phyloP scores from a whole-genome alignment of 1,140 invertebrate genomes.

The Yoshiicerus persimilis region DNA sequence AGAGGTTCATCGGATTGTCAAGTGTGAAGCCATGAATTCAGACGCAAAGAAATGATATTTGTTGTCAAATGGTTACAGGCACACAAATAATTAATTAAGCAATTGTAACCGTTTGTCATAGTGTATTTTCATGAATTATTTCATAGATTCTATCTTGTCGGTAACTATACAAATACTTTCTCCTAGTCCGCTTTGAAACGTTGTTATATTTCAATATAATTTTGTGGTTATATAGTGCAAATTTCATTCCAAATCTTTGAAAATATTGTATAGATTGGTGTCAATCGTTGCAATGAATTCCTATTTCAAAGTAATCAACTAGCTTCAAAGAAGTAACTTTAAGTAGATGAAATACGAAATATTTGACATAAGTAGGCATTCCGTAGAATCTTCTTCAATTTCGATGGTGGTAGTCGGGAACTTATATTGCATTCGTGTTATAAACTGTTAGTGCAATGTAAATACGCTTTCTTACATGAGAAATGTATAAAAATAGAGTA shows the following conservation, averaged over 20 bases:
- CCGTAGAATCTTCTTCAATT: no score
- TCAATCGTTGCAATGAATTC: neutral
- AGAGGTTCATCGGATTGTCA: neutral
- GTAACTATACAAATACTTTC: no score
- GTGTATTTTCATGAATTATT: neutral
- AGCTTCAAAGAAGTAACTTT: no score
- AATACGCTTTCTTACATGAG: neutral
- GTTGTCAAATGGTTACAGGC: neutral
- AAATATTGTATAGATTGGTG: neutral
- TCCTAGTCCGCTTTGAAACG: no score
- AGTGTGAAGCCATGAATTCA: neutral
- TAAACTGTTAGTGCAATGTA: neutral
- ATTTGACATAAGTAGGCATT: no score
- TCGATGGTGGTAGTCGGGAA: neutral
- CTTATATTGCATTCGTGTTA: neutral
- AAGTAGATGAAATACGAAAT: neutral
- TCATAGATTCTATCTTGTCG: no score
- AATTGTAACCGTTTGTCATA: neutral
- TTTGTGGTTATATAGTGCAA: no score
- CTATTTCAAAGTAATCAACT: no score
- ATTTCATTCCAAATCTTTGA: no score
- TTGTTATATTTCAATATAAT: no score
- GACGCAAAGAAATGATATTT: neutral
- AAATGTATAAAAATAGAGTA: neutral
- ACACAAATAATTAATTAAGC: neutral